Evolutionary conservation across 1,140 invertebrate genomes (phyloP), one percentile per base, ranked within the genome.

Genomic region (Drosophila sturtevanti): DNA sequence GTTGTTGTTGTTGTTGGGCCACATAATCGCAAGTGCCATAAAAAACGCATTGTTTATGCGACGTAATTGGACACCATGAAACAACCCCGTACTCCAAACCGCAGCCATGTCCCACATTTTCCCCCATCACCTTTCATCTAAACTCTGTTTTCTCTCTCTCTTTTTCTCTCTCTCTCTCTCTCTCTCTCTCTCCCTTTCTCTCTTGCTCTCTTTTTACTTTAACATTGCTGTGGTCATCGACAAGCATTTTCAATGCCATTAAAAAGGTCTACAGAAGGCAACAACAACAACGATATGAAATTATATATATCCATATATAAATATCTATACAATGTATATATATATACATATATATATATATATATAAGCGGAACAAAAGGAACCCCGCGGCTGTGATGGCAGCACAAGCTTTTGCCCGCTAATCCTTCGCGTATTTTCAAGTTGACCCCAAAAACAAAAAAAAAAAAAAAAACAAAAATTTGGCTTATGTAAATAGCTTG

Each of bases 1-100:
- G 55, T 24, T 64, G 48, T 38, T 48, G 34, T 21, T 81, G 55
- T 72, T 76, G 79, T 51, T 63, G 54, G 56, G 58, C 73, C 44
- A 66, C 82, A 82, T 89, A 86, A 86, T 87, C 82, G 82, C 84
- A 58, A 79, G 72, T 65, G 68, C 76, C 84, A 86, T 86, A 86
- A 86, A 86, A 86, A 87, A 86, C 82, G 82, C 82, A 86, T 87
- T 86, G 82, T 87, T 86, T 86, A 86, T 86, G 82, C 84, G 82
- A 81, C 82, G 82, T 87, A 87, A 87, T 87, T 87, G 82, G 84
- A 87, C 82, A 82, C 82, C 82, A 81, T 58, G 61, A 69, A 60
- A 38, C 63, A 63, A 35, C 67, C 27, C 35, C 38, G 24, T 21
- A 48, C 44, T 48, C 41, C 38, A 10, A 44, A 56, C 52, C 44